Base-by-base conservation (phyloP, 1,140 invertebrate species). In the Diabrotica undecimpunctata region DNA sequence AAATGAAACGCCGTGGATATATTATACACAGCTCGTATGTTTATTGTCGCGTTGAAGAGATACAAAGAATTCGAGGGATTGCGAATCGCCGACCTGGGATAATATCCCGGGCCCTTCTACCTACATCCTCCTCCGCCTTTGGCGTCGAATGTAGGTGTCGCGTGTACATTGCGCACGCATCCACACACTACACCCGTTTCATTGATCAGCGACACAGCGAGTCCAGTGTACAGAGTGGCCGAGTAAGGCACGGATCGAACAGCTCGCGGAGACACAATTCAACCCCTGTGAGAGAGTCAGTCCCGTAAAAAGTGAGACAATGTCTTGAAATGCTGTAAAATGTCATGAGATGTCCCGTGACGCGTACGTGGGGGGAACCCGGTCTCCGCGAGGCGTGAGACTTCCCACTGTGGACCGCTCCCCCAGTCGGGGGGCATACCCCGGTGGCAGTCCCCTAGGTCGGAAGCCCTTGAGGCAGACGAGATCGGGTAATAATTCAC, bases 321-420 rank as follows among this genome's bases (percentile, higher is more conserved):
- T 66, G 79, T 81, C 66, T 81, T 82, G 61, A 82, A 37, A 66
- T 66, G 69, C 66, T 62, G 68, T 73, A 69, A 66, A 74, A 77
- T 77, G 77, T 67, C 76, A 78, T 78, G 77, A 78, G 81, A 88
- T 90, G 88, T 89, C 88, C 78, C 85, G 88, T 70, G 88, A 90
- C 81, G 85, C 86, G 78, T 90, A 90, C 81, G 78, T 86, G 79
- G 74, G 84, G 85, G 85, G 85, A 71, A 84, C 81, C 70, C 81
- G 86, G 71, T 87, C 86, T 66, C 85, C 86, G 61, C 77, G 86
- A 67, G 84, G 85, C 78, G 81, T 83, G 71, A 82, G 88, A 76
- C 83, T 93, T 78, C 90, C 90, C 75, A 92, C 90, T 74, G 90
- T 92, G 75, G 91, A 93, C 85, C 87, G 90, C 71, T 92, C 90